These are phyloP conservation scores for Danio tinwini DNA, from an alignment of 2,797 vertebrate genomes.

Conservation along the genomic window DNA sequence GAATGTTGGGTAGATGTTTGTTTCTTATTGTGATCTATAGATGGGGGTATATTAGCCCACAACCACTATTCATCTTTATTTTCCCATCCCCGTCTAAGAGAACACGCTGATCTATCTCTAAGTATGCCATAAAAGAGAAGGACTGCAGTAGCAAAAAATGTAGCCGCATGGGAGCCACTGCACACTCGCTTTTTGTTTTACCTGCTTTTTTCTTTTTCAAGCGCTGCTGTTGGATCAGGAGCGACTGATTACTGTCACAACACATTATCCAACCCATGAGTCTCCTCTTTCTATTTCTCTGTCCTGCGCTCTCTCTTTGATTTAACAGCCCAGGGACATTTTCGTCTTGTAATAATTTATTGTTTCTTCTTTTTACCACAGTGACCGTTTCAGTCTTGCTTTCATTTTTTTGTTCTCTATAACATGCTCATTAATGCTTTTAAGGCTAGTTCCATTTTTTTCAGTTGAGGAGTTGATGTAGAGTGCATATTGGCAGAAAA, in stretches of 20 bases:
- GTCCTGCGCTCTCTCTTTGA: constrained; percentile 30
- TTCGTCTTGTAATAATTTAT: constrained; percentile 30
- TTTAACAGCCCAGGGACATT: constrained; percentile 27
- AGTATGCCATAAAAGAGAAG: constrained; percentile 45
- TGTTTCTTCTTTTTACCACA: constrained; percentile 2
- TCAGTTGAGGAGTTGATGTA: constrained; percentile 14
- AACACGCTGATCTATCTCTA: constrained; percentile 30
- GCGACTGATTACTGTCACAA: constrained; percentile 60
- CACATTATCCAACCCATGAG: constrained; percentile 63
- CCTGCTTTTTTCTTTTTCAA: constrained; percentile 30
- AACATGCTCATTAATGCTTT: constrained; percentile 36
- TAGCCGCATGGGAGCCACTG: constrained; percentile 31
- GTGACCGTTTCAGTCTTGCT: constrained; percentile 3
- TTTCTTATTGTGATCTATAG: constrained; percentile 42
- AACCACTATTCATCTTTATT: constrained; percentile 44
- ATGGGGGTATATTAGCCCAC: constrained; percentile 2
- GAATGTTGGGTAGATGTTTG: constrained; percentile 19
- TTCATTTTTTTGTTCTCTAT: constrained; percentile 34
- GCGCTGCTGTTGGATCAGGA: constrained; percentile 37
- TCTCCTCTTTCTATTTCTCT: constrained; percentile 57
- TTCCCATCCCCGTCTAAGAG: neutral
- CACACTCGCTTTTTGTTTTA: constrained; percentile 49
- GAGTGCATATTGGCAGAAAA: neutral
- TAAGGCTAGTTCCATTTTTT: neutral
- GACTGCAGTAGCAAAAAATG: constrained; percentile 37